Base-by-base conservation (phyloP, 2,113 vertebrate genomes). In the Regulus satrapa region DNA sequence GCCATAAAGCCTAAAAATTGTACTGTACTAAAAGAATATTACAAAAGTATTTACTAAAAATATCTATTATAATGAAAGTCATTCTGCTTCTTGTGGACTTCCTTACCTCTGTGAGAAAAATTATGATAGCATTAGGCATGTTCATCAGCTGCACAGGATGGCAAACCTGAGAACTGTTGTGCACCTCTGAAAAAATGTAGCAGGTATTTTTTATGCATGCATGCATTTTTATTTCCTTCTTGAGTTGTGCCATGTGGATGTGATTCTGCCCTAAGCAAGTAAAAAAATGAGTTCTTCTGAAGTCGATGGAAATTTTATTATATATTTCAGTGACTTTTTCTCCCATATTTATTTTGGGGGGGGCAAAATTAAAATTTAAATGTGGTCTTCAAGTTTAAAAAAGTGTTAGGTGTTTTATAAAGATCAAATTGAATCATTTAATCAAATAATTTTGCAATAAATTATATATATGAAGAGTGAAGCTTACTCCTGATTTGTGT, bases 1-100 rank as follows among this genome's bases (percentile, higher is more conserved):
- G 82, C 61, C 54, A 79, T 92, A 96, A 94, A 95, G 18, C 28
- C 55, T 92, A 89, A 86, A 75, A 89, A 76, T 55, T 91, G 73
- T 94, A 66, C 73, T 91, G 52, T 87, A 64, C 88, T 90, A 58
- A 87, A 92, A 88, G 41, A 91, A 67, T 59, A 81, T 49, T 81
- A 58, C 54, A 14, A 1, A 89, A 66, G 18, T 87, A 73, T 94
- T 95, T 91, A 68, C 56, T 64, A 62, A 90, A 96, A 95, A 95
- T 67, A 12, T 15, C 18, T 54, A 58, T 64, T 3, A 76, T 92
- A 90, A 9, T 73, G 68, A 62, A 93, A 71, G 32, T 52, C 38
- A 56, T 61, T 66, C 52, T 69, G 36, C 24, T 84, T 88, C 58
- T 51, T 3, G 0, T 85, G 46, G 26, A 68, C 36, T 78, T 94